Evolutionary conservation across 2,113 vertebrate genomes (phyloP).

Genomic region (Shinisaurus crocodilurus): DNA sequence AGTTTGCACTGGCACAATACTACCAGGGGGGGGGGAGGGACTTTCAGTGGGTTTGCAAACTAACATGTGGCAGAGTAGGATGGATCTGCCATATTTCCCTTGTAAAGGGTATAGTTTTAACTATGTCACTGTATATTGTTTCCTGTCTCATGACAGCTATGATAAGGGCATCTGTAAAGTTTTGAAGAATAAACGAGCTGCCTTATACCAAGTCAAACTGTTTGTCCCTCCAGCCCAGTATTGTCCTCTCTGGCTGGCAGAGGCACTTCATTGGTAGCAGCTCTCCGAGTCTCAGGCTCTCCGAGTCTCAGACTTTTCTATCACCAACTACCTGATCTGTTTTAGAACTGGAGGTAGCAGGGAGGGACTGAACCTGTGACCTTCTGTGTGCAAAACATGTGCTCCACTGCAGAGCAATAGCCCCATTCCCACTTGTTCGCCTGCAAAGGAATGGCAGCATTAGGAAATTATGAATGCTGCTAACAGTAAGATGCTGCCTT

Average conservation of each 20-base stretch:
- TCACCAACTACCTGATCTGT: background rate
- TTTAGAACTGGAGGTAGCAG: background rate
- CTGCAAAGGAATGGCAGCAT: background rate
- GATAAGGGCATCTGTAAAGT: background rate
- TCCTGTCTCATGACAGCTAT: background rate
- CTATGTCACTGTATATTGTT: background rate
- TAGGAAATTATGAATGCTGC: background rate
- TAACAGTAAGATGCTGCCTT: background rate
- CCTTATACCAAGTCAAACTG: background rate
- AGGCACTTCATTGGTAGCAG: background rate
- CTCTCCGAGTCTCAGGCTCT: background rate
- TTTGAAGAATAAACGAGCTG: background rate
- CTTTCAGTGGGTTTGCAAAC: background rate
- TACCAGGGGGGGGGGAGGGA: background rate
- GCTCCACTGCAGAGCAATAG: background rate
- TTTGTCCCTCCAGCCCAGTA: background rate
- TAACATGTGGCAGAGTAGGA: background rate
- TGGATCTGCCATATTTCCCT: background rate
- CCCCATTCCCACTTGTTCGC: background rate
- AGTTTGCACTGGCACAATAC: background rate
- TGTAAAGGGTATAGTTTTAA: background rate
- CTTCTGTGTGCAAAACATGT: background rate
- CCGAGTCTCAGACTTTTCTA: background rate
- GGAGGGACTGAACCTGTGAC: background rate
- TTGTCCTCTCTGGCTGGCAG: background rate